These are phyloP conservation scores for Drosophila kanapiae DNA, from an alignment of 1,140 invertebrate species.

Conservation along the genomic window DNA sequence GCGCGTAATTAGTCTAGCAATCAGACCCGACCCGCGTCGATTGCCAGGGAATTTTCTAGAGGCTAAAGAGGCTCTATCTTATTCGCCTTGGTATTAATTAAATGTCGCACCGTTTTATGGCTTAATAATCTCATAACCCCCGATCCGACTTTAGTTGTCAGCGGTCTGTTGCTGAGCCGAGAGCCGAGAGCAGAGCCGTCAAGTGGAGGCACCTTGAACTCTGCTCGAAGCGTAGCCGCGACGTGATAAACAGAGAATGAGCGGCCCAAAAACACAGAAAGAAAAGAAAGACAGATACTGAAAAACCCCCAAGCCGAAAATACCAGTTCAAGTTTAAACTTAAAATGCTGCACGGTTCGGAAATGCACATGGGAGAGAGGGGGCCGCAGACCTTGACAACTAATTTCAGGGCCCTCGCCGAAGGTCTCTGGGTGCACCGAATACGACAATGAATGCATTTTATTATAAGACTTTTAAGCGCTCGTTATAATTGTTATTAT, in stretches of 20 bases:
- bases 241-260: conserved; percentile 53
- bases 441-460: conserved; percentile 71
- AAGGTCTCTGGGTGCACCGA: conserved; percentile 73
- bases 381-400: conserved; percentile 67
- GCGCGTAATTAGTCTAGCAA: conserved; percentile 51
- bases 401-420: conserved; percentile 73
- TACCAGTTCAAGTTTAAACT: conserved; percentile 79
- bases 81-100: conserved; percentile 63
- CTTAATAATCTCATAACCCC: conserved; percentile 24
- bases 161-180: conserved; percentile 37
- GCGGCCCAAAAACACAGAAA: conserved; percentile 32
- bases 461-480: conserved; percentile 44
- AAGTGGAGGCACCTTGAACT: conserved; percentile 63
- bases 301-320: conserved; percentile 62
- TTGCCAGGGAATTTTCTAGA: conserved; percentile 19
- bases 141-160: conserved; percentile 24
- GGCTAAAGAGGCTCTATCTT: conserved; percentile 19
- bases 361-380: conserved; percentile 63
- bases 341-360: conserved; percentile 56
- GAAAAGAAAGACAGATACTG: conserved; percentile 22
- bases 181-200: conserved; percentile 1
- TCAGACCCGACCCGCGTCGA: background rate
- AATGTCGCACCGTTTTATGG: conserved; percentile 31
- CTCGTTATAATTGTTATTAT: conserved; percentile 54
- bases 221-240: conserved; percentile 47